Percentiles rank a stretch among this genome's conserved stretches.
These are phyloP conservation scores for Drosophila aldrichi DNA, from an alignment of 2,888 invertebrate genomes.

Conservation along the genomic window DNA sequence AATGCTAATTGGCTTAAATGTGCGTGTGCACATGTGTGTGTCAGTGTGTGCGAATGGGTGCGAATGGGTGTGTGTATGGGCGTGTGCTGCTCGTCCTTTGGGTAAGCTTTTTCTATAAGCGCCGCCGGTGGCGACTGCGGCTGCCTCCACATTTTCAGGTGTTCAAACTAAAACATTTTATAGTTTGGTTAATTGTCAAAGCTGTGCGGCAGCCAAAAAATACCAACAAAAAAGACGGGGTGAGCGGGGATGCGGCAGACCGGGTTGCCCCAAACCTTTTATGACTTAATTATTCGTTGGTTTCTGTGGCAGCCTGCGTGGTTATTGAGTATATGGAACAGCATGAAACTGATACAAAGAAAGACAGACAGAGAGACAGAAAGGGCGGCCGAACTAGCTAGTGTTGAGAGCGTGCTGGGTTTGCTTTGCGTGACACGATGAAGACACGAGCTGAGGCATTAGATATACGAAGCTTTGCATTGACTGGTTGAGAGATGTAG, in stretches of 20 bases:
- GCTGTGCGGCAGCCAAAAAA: conserved; percentile 51
- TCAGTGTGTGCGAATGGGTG: conserved; percentile 9
- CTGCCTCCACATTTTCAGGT: conserved; percentile 58
- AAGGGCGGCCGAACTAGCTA: not conserved
- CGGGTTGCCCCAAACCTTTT: conserved; percentile 58
- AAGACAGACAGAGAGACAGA: not conserved
- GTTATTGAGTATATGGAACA: conserved; percentile 44
- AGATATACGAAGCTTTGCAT: not conserved
- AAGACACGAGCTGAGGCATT: not conserved
- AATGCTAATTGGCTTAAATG: conserved; percentile 82
- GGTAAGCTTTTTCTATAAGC: conserved; percentile 55
- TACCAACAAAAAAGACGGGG: conserved; percentile 11
- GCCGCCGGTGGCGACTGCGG: conserved; percentile 29
- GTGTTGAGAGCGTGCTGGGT: not conserved
- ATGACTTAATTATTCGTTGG: conserved; percentile 79
- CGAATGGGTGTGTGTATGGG: conserved; percentile 20
- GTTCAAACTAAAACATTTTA: conserved; percentile 81
- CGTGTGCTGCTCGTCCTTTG: conserved; percentile 43
- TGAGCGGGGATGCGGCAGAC: not conserved
- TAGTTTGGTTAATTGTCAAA: conserved; percentile 80
- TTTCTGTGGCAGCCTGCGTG: conserved; percentile 64
- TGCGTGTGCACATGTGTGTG: conserved; percentile 45
- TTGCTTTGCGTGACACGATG: conserved; percentile 3
- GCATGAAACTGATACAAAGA: conserved; percentile 16
- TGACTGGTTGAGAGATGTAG: not conserved